Conservation (phyloP, 2,888 invertebrate species). For the Agrochola circellaris region DNA sequence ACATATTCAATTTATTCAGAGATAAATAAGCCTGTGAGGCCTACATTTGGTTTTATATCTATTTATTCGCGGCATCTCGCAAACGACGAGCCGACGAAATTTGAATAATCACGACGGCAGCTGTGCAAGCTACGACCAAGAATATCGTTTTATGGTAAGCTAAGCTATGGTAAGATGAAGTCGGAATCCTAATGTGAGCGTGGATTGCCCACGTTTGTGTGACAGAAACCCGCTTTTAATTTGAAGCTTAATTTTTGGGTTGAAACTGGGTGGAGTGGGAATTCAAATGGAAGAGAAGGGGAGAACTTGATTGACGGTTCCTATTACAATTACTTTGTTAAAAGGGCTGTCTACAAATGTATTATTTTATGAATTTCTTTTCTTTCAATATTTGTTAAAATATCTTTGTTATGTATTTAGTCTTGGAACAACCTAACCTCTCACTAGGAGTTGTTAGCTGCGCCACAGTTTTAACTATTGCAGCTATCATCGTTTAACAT, state of each 20-base stretch:
- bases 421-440: too few species aligned
- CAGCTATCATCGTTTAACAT: too few species aligned
- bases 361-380: too few species aligned
- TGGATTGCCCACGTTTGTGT: conserved; percentile 23
- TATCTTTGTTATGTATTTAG: too few species aligned
- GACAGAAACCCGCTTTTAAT: conserved; percentile 43
- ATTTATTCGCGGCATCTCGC: conserved; percentile 53
- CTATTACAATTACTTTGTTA: not conserved
- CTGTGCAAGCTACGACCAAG: conserved; percentile 58
- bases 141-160: conserved; percentile 57
- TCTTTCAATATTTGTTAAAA: too few species aligned
- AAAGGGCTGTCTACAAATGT: too few species aligned
- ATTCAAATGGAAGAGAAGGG: conserved; percentile 12
- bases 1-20: conserved; percentile 54
- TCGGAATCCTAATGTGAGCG: conserved; percentile 44
- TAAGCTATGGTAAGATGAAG: conserved; percentile 44
- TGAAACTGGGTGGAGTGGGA: conserved; percentile 1
- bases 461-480: too few species aligned
- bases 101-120: conserved; percentile 65
- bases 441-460: too few species aligned
- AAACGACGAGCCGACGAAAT: conserved; percentile 56
- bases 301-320: not conserved
- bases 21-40: conserved; percentile 43
- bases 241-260: conserved; percentile 34
- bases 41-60: conserved; percentile 59